Base-by-base conservation (phyloP, 2,888 invertebrate species). In the Myathropa florea region DNA sequence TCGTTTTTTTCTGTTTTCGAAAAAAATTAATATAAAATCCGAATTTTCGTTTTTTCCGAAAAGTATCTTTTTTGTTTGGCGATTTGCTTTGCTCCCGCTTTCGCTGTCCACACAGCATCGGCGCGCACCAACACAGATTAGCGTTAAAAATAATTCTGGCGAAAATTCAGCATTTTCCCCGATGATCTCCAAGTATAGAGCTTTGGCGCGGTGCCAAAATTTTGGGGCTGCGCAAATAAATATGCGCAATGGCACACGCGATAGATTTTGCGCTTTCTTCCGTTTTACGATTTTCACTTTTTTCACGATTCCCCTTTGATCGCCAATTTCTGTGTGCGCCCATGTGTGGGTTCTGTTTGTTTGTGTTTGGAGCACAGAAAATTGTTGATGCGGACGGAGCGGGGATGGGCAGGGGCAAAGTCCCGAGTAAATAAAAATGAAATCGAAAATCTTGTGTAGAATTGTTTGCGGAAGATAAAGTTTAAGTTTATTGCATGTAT, bases 181-280 rank as follows among this genome's bases (percentile, higher is more conserved):
- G 92, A 91, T 92, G 93, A 96, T 96, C 95, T 95, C 96, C 96
- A 96, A 96, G 96, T 96, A 96, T 96, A 96, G 96, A 94, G 95
- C 94, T 95, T 96, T 96, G 96, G 96, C 95, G 92, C 88, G 89
- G 86, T 93, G 96, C 96, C 96, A 96, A 94, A 92, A 93, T 89
- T 89, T 91, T 90, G 90, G 92, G 90, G 92, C 89, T 90, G 90
- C 90, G 90, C 91, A 90, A 88, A 89, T 90, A 86, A 80, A 89
- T 83, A 89, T 89, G 89, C 88, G 90, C 89, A 88, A 81, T 71
- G 79, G 72, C 67, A 82, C 65, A 77, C 83, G 81, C 73, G 86
- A 67, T 80, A 24, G 28, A 59, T 86, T 83, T 83, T 83, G 80
- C 79, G 76, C 65, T 79, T 63, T 80, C 79, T 76, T 80, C 33